Evolutionary conservation across 2,113 vertebrate genomes (phyloP).

Genomic region (Cochlearius cochlearius): DNA sequence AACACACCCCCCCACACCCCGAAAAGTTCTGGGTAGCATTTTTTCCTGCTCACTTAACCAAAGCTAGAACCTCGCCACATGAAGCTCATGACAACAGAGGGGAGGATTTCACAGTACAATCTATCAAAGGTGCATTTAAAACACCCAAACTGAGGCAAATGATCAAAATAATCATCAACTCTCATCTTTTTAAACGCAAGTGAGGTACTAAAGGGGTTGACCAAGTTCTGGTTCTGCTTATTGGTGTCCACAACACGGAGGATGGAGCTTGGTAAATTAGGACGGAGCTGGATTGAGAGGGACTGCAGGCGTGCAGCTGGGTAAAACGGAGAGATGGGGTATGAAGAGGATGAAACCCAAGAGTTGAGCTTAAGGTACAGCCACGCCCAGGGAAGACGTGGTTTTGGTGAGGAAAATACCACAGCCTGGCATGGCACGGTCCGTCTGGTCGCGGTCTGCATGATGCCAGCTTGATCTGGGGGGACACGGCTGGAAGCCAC

Average conservation of each 20-base stretch:
- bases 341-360: background rate
- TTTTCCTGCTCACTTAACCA: background rate
- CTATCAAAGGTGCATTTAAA: background rate
- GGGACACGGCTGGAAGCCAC: background rate
- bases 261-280: background rate
- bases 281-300: background rate
- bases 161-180: background rate
- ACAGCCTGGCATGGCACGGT: background rate
- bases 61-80: accelerated
- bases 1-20: background rate
- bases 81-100: accelerated
- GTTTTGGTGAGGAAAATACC: background rate
- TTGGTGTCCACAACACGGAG: accelerated
- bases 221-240: background rate
- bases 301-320: background rate
- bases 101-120: background rate
- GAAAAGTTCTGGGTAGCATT: background rate
- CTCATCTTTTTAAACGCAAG: background rate
- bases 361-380: too few relatives aligned
- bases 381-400: accelerated
- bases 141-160: background rate
- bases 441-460: accelerated
- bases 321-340: background rate
- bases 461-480: accelerated
- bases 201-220: accelerated